Base-by-base conservation (phyloP, 2,113 vertebrate genomes). In the Pluvianellus socialis region DNA sequence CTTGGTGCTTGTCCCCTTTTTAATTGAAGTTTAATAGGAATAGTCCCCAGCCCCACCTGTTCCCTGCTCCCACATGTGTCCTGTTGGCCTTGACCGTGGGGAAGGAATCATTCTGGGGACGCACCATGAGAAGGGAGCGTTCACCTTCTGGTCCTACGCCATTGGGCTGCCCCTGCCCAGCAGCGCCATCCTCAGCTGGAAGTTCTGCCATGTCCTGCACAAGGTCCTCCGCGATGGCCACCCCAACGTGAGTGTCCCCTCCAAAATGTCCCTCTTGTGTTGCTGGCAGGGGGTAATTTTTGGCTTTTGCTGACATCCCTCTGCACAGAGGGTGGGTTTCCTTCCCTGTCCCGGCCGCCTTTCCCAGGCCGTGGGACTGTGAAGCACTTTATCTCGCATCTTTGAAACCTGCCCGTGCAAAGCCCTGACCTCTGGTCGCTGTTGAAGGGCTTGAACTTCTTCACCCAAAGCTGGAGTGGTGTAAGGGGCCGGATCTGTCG, bases 141-240 rank as follows among this genome's bases (percentile, higher is more conserved):
- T 98, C 92, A 99, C 99, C 62, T 99, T 99, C 98, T 99, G 99
- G 99, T 99, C 99, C 58, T 99, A 99, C 0, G 99, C 99, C 70
- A 98, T 99, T 5, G 99, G 99, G 33, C 98, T 99, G 80, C 99
- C 99, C 1, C 97, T 99, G 82, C 97, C 98, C 92, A 99, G 98
- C 98, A 99, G 98, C 50, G 98, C 99, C 96, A 99, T 99, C 97
- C 98, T 99, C 96, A 99, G 99, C 98, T 99, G 99, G 99, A 99
- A 99, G 98, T 99, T 99, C 98, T 99, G 99, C 96, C 99, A 99
- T 0, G 99, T 99, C 14, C 97, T 99, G 24, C 99, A 99, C 98
- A 99, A 99, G 97, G 97, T 99, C 49, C 98, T 99, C 49, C 98
- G 99, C 0, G 99, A 99, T 0, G 99, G 99, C 21, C 99, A 99